A percentile compares a stretch with the other conserved stretches of the same genome.
phyloP scores from a whole-genome alignment of 2,888 invertebrate species.

The Pycnomerus fuliginosus region DNA sequence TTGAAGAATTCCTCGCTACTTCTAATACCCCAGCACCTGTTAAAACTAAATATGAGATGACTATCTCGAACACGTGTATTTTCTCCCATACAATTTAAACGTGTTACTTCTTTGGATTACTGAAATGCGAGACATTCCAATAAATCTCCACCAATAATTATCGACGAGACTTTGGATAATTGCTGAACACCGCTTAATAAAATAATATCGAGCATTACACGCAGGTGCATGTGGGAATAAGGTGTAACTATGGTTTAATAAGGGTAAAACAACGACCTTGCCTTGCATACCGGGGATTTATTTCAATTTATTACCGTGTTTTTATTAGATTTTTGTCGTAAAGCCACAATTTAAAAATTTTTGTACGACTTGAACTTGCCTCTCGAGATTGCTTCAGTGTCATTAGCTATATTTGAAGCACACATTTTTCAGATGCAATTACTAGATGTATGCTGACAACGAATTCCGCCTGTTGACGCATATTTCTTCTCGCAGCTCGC shows the following conservation, averaged over 20 bases:
- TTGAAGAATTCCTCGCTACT: too few relatives aligned
- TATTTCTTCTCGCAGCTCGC: too few relatives aligned
- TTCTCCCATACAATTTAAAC: constrained; percentile 8
- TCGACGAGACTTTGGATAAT: constrained; percentile 30
- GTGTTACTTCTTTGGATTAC: constrained; percentile 24
- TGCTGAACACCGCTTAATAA: constrained; percentile 33
- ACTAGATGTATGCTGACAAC: too few relatives aligned
- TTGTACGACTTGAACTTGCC: constrained; percentile 1
- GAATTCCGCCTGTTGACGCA: too few relatives aligned
- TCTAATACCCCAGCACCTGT: too few relatives aligned
- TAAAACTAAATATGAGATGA: constrained; percentile 1
- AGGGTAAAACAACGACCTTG: constrained; percentile 29
- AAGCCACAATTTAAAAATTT: neutral
- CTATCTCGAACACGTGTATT: constrained; percentile 20
- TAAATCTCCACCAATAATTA: constrained; percentile 36
- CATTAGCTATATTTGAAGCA: constrained; percentile 13
- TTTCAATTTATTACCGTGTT: constrained; percentile 16
- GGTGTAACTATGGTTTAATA: constrained; percentile 32
- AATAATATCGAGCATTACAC: constrained; percentile 30
- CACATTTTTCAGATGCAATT: constrained; percentile 13
- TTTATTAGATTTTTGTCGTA: constrained; percentile 2
- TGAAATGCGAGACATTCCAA: constrained; percentile 36
- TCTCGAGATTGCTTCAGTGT: constrained; percentile 9
- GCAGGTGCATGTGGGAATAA: constrained; percentile 35
- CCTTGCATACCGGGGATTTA: constrained; percentile 25